These are phyloP conservation scores for Scopus umbretta DNA, from an alignment of 2,113 vertebrate genomes.

Conservation along the genomic window DNA sequence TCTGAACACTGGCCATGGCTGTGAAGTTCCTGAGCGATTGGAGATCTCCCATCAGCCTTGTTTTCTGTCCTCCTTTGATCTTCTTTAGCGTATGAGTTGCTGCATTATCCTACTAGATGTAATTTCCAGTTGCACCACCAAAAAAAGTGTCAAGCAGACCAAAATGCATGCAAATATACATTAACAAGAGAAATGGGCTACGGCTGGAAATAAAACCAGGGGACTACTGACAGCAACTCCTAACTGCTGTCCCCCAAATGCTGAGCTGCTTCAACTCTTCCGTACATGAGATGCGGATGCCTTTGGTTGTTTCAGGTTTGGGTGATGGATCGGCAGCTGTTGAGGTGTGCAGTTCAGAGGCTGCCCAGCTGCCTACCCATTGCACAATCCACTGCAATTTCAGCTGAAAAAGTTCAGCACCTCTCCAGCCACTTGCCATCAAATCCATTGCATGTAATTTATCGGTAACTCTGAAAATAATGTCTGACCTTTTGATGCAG, in stretches of 20 bases:
- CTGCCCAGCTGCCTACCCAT: neutral
- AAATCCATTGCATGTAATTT: neutral
- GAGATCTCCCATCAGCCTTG: neutral
- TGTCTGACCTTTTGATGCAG: neutral
- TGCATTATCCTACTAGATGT: neutral
- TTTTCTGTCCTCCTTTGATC: neutral
- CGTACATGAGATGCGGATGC: accelerated
- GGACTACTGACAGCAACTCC: neutral
- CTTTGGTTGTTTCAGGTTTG: neutral
- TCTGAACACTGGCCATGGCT: accelerated
- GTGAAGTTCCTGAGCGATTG: neutral
- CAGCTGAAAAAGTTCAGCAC: neutral
- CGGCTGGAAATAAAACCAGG: neutral
- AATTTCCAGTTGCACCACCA: neutral
- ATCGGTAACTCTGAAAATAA: neutral
- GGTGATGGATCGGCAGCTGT: neutral
- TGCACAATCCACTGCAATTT: neutral
- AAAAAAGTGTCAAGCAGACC: neutral
- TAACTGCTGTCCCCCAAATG: neutral
- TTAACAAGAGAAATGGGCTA: neutral
- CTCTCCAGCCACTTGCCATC: neutral
- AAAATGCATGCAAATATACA: neutral
- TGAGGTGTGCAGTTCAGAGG: neutral
- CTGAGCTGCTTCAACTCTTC: neutral
- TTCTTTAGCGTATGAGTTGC: neutral